Percentiles rank a stretch among this genome's conserved stretches.
Conservation (phyloP, 2,888 invertebrate genomes). For the Drosophila cracens region DNA sequence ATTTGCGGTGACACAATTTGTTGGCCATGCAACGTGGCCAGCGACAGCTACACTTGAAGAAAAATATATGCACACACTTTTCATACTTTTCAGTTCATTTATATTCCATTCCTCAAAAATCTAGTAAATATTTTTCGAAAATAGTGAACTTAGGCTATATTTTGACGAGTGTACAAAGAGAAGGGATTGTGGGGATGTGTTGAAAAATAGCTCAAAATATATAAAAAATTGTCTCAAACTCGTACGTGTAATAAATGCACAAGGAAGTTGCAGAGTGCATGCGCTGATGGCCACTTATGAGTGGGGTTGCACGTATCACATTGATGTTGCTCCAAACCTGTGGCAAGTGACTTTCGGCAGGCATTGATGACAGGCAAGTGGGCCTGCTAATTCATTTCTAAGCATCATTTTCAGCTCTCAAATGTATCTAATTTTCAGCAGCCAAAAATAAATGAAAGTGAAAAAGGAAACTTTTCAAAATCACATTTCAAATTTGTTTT, state of each 20-base stretch:
- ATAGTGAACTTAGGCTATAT: background rate
- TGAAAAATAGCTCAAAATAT: constrained; percentile 33
- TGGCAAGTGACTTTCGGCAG: constrained; percentile 34
- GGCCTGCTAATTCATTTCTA: constrained; percentile 18
- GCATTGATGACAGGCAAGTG: constrained; percentile 24
- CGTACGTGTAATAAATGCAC: constrained; percentile 32
- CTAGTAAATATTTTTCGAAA: background rate
- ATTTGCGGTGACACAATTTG: constrained; percentile 70
- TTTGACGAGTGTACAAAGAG: background rate
- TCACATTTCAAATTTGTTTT: constrained; percentile 3
- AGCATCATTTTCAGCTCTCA: constrained; percentile 12
- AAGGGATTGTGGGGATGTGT: background rate
- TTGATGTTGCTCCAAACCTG: constrained; percentile 3
- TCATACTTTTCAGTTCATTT: background rate
- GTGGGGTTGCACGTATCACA: constrained; percentile 1
- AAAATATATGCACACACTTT: background rate
- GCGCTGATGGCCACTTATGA: constrained; percentile 46
- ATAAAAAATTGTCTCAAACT: constrained; percentile 4
- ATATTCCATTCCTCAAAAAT: background rate
- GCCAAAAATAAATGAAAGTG: background rate
- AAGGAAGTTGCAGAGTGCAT: constrained; percentile 21
- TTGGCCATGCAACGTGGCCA: constrained; percentile 1
- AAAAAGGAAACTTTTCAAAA: background rate
- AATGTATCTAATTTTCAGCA: constrained; percentile 6
- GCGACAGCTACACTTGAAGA: constrained; percentile 1